phyloP scores from a whole-genome alignment of 2,113 vertebrate genomes.

The Xiphophorus hellerii region DNA sequence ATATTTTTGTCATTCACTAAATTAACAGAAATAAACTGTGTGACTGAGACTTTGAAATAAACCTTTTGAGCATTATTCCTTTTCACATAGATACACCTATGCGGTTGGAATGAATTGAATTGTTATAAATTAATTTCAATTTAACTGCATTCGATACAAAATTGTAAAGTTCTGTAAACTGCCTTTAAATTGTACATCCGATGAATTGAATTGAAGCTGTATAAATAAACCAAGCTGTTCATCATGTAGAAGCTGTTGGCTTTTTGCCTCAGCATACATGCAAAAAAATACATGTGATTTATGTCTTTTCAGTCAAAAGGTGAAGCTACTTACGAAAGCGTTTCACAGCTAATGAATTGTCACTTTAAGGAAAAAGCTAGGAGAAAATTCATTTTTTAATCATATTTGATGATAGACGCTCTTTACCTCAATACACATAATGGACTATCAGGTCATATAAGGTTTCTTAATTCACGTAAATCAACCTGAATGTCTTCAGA shows the following conservation, averaged over 20 bases:
- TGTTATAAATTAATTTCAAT: not conserved
- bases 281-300: not conserved
- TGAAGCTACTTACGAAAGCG: not conserved
- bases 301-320: not conserved
- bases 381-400: not conserved
- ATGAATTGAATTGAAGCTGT: not conserved
- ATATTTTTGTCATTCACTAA: not conserved
- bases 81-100: not conserved
- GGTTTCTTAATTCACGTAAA: conserved; percentile 3
- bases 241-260: not conserved
- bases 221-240: not conserved
- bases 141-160: not conserved
- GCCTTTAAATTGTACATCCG: not conserved
- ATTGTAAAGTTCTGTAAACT: no score
- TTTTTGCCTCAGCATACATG: not conserved
- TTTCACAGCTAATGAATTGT: not conserved
- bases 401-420: not conserved
- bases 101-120: not conserved
- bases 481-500: not conserved
- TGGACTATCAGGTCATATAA: not conserved
- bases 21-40: not conserved
- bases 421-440: not conserved
- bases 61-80: not conserved
- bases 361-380: not conserved
- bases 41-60: not conserved